Evolutionary conservation across 2,113 vertebrate species (phyloP).

Genomic region (Melanerpes aurifrons): DNA sequence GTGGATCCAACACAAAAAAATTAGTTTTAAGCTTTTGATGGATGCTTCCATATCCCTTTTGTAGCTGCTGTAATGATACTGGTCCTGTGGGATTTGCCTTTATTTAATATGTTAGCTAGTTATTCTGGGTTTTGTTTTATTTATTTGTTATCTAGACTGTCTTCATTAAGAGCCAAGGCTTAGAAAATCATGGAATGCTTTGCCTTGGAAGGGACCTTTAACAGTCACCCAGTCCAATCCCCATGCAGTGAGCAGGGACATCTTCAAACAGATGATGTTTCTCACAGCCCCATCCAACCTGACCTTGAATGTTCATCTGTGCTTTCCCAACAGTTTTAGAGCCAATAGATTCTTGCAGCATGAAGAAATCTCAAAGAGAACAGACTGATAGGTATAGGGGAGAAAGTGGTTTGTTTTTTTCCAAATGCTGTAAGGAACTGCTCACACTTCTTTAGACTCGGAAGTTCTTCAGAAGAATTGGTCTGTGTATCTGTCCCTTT

Average conservation of each 20-base stretch:
- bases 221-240: too few species aligned
- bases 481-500: background rate
- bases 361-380: background rate
- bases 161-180: background rate
- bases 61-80: background rate
- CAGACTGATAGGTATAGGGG: background rate
- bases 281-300: too few species aligned
- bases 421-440: background rate
- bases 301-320: background rate
- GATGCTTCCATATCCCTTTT: background rate
- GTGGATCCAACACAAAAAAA: background rate
- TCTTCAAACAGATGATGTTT: too few species aligned
- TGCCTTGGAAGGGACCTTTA: too few species aligned
- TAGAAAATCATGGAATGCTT: background rate
- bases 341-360: background rate
- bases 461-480: background rate
- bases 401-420: background rate
- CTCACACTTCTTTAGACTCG: background rate
- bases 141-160: background rate
- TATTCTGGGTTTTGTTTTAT: background rate
- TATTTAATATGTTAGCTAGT: background rate
- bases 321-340: background rate
- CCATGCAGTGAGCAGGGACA: too few species aligned
- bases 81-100: background rate
- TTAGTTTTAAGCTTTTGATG: conserved; percentile 4